Evolutionary conservation across 2,113 vertebrate species (phyloP).

Genomic region (Nestor notabilis): DNA sequence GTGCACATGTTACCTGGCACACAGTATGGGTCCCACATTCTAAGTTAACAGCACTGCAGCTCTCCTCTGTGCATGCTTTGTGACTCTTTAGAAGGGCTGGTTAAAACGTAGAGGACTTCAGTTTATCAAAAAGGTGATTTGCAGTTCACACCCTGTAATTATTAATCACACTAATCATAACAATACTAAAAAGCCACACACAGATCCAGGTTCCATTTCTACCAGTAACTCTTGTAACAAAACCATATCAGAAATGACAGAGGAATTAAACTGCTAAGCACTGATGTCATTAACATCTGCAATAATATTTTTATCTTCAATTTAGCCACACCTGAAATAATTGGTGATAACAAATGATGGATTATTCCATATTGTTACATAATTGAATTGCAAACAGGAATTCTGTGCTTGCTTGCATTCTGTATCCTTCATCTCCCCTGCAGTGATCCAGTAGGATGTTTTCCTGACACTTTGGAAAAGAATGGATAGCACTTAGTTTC

Average conservation of each 20-base stretch:
- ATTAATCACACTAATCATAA: neutral
- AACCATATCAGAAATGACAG: neutral
- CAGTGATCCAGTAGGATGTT: neutral
- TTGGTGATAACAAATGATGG: neutral
- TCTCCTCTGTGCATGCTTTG: neutral
- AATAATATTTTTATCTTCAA: neutral
- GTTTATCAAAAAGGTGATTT: neutral
- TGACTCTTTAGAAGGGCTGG: neutral
- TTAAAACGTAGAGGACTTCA: fast-evolving
- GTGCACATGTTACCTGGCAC: neutral
- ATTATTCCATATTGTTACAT: neutral
- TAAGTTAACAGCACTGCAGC: neutral
- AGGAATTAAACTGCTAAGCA: neutral
- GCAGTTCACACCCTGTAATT: neutral
- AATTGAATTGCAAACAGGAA: neutral
- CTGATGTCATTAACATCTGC: neutral
- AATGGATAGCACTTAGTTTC: neutral
- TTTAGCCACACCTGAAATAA: neutral
- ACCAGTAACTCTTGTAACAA: neutral
- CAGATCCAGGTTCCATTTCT: neutral
- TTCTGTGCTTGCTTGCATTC: neutral
- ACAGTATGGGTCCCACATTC: neutral
- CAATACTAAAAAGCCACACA: neutral
- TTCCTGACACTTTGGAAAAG: neutral
- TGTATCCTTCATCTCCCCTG: neutral